Evolutionary conservation across 1,140 invertebrate species (phyloP).

Genomic region (Dolichoris vasculosae): DNA sequence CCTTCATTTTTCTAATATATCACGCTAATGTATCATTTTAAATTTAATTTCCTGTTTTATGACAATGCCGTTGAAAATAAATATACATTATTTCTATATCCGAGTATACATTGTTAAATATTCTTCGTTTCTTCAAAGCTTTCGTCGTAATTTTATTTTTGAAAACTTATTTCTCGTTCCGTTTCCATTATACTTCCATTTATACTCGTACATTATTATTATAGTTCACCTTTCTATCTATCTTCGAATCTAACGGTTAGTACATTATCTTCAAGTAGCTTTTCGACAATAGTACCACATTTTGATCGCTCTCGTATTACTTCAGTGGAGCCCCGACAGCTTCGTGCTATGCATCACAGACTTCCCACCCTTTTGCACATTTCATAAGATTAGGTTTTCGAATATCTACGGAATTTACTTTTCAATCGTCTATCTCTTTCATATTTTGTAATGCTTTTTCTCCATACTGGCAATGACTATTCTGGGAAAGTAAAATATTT

Average conservation of each 20-base stretch:
- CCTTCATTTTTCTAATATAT: too few relatives aligned
- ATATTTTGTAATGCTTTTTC: not conserved
- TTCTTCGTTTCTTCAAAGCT: not conserved
- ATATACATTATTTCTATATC: too few relatives aligned
- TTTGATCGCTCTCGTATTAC: conserved; percentile 13
- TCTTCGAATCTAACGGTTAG: not conserved
- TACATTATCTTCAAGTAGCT: not conserved
- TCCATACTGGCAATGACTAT: not conserved
- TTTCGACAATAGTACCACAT: not conserved
- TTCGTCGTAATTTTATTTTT: not conserved
- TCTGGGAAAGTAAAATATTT: not conserved
- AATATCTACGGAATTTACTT: not conserved
- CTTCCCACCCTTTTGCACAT: not conserved
- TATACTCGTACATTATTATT: not conserved
- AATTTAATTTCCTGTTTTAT: not conserved
- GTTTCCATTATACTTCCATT: not conserved
- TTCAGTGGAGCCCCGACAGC: not conserved
- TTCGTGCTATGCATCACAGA: not conserved
- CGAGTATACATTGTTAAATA: too few relatives aligned
- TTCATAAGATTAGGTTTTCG: not conserved
- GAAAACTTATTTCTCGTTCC: not conserved
- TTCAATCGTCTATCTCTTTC: not conserved
- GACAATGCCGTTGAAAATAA: too few relatives aligned
- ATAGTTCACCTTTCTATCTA: not conserved
- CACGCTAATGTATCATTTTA: not conserved